Conservation (phyloP, 2,888 invertebrate genomes). For the Rotaria socialis region DNA sequence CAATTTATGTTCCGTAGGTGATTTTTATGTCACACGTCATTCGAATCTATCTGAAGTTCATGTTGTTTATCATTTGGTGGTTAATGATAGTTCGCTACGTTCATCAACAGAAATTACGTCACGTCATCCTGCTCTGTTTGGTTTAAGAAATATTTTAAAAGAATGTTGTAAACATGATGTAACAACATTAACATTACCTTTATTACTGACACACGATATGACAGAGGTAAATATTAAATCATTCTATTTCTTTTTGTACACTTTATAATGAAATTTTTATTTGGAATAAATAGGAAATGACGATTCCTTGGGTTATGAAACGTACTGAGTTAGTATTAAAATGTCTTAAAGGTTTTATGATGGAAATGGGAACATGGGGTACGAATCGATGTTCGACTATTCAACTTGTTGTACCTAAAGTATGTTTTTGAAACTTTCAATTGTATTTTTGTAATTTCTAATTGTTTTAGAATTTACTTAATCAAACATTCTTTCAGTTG, state of each 20-base stretch:
- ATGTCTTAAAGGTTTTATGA: slow-evolving; percentile 98
- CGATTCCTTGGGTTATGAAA: slow-evolving; percentile 88
- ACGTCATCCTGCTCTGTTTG: slow-evolving; percentile 87
- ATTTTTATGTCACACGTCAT: slow-evolving; percentile 65
- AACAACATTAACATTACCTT: slow-evolving; percentile 83
- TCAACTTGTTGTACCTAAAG: slow-evolving; percentile 45
- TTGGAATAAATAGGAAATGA: slow-evolving; percentile 66
- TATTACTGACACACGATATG: slow-evolving; percentile 85
- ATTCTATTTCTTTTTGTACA: no score
- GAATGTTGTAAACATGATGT: slow-evolving; percentile 90
- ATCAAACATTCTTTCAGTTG: slow-evolving; percentile 43
- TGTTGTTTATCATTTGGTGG: slow-evolving; percentile 88
- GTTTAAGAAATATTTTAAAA: slow-evolving; percentile 86
- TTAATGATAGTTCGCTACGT: slow-evolving; percentile 68
- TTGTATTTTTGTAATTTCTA: not conserved
- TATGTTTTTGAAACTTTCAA: slow-evolving; percentile 10
- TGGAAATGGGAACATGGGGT: slow-evolving; percentile 86
- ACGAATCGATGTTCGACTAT: slow-evolving; percentile 40
- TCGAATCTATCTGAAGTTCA: slow-evolving; percentile 89
- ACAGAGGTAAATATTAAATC: slow-evolving; percentile 69
- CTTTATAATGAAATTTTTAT: no score
- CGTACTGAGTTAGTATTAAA: slow-evolving; percentile 94
- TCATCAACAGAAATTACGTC: slow-evolving; percentile 79
- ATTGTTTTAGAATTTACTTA: slow-evolving; percentile 38
- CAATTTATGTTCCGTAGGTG: slow-evolving; percentile 50